A percentile compares a stretch with the other conserved stretches of the same genome.
Conservation (phyloP, 2,113 vertebrate genomes). For the Pterocles burchelli region DNA sequence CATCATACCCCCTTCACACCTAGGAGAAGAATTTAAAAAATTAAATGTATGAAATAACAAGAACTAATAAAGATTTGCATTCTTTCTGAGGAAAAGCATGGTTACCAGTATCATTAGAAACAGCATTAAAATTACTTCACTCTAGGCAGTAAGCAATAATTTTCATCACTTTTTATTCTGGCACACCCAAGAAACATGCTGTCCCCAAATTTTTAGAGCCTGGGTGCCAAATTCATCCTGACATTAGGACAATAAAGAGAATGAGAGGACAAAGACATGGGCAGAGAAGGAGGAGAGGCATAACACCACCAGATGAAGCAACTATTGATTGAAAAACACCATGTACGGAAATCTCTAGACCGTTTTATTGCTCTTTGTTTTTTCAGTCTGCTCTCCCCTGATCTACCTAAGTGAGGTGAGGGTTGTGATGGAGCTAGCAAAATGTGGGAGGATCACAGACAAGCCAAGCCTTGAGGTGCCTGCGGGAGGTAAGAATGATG, state of each 20-base stretch:
- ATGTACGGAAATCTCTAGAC: neutral
- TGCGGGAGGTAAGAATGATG: neutral
- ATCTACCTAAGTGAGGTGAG: neutral
- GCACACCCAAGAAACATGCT: neutral
- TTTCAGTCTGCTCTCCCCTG: neutral
- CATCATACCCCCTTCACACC: fast-evolving
- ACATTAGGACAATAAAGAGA: neutral
- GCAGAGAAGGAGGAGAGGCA: neutral
- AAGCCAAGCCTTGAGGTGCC: fast-evolving
- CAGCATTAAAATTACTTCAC: neutral
- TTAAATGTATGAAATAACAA: neutral
- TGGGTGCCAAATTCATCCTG: neutral
- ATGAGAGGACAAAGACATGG: neutral
- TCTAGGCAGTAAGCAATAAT: neutral
- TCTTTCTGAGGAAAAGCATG: neutral
- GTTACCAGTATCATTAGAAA: neutral
- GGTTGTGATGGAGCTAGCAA: neutral
- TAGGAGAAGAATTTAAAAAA: neutral
- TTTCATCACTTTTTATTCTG: neutral
- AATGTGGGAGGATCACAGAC: neutral
- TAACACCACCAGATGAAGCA: neutral
- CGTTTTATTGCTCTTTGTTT: neutral
- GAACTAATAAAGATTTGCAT: neutral
- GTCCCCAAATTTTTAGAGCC: neutral
- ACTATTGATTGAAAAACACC: neutral